These are phyloP conservation scores for Temnothorax rugatulus DNA, from an alignment of 2,888 invertebrate genomes.

Conservation along the genomic window DNA sequence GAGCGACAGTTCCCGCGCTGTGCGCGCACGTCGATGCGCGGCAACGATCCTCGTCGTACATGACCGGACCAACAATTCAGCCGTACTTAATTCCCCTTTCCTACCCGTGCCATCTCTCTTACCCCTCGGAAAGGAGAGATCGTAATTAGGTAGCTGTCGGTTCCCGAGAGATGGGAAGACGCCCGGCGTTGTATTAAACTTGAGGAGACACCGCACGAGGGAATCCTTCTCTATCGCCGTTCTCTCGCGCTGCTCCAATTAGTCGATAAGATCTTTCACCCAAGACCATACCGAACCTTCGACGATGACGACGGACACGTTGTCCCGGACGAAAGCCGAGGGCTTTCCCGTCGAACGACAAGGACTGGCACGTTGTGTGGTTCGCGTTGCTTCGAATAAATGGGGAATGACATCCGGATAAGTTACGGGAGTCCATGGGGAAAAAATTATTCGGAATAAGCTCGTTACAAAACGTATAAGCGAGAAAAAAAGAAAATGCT, in stretches of 20 bases:
- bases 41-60: conserved; percentile 54
- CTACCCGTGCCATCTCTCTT: too few relatives aligned
- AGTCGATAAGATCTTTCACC: conserved; percentile 75
- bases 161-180: conserved; percentile 63
- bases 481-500: neutral
- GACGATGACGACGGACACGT: conserved; percentile 51
- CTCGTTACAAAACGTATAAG: neutral
- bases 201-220: conserved; percentile 69
- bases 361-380: conserved; percentile 41
- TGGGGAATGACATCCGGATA: conserved; percentile 50
- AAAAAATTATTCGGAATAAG: conserved; percentile 34
- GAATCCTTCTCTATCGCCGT: conserved; percentile 65
- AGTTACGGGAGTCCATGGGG: conserved; percentile 19
- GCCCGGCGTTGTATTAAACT: conserved; percentile 67
- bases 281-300: conserved; percentile 34
- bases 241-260: conserved; percentile 76
- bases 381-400: conserved; percentile 51
- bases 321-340: conserved; percentile 50
- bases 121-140: conserved; percentile 64
- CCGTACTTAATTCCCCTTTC: neutral
- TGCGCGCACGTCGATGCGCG: conserved; percentile 61
- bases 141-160: conserved; percentile 76
- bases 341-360: conserved; percentile 43
- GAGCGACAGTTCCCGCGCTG: conserved; percentile 63
- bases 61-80: conserved; percentile 64